These are phyloP conservation scores for Parazoanthus swiftii DNA, from an alignment of 92 coral and sea anemone genomes.

Conservation along the genomic window DNA sequence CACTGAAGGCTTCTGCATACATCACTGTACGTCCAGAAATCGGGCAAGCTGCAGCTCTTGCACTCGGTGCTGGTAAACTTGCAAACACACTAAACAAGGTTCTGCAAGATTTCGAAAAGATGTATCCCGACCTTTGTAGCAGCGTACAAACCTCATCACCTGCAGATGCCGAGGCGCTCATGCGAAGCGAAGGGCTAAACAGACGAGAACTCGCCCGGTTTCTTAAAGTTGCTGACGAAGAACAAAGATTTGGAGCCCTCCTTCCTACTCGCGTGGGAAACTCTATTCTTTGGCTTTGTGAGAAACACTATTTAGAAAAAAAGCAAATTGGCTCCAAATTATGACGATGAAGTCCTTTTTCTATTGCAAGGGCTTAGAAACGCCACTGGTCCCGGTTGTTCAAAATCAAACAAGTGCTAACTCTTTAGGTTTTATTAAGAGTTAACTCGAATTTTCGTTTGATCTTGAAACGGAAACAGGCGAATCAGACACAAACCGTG, in stretches of 20 bases:
- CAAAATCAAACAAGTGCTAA: too few species aligned
- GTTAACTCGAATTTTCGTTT: too few species aligned
- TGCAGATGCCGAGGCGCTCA: background rate
- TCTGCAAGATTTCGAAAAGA: constrained; percentile 13
- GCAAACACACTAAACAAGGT: constrained; percentile 1
- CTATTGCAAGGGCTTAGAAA: too few species aligned
- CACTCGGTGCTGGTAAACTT: constrained; percentile 2
- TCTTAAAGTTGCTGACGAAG: constrained; percentile 6
- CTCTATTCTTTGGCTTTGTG: constrained; percentile 22
- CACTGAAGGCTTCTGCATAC: constrained; percentile 7
- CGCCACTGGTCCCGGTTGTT: too few species aligned
- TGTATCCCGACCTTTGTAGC: constrained; percentile 24
- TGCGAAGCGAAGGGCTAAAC: constrained; percentile 14
- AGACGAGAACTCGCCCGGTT: constrained; percentile 21
- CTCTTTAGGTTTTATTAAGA: too few species aligned
- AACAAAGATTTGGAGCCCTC: constrained; percentile 12
- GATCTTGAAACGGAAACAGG: too few species aligned
- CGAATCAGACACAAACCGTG: too few species aligned
- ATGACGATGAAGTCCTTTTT: background rate
- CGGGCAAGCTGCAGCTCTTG: background rate
- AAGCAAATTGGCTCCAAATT: background rate
- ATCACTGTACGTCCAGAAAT: constrained; percentile 8
- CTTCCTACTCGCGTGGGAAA: background rate
- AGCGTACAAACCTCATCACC: background rate
- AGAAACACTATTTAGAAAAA: background rate